phyloP scores from a whole-genome alignment of 2,113 vertebrate species.

The Oncorhynchus nerka region DNA sequence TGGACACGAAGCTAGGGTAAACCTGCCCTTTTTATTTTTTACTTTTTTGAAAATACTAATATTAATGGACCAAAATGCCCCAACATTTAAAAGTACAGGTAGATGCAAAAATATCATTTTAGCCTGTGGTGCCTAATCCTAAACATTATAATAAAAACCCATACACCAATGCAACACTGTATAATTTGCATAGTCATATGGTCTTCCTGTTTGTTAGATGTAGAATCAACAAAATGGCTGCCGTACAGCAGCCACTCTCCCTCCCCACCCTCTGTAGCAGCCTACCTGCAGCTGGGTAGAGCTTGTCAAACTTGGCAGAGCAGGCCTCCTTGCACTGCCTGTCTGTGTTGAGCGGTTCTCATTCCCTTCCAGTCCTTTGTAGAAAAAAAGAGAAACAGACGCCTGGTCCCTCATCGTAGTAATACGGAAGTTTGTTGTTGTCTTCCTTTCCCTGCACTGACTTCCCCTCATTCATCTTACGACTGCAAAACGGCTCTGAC shows the following conservation, averaged over 20 bases:
- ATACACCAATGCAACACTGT: neutral
- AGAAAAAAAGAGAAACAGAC: constrained; percentile 41
- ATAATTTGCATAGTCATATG: neutral
- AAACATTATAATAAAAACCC: neutral
- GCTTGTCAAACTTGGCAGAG: neutral
- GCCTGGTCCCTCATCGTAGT: neutral
- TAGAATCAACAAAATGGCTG: neutral
- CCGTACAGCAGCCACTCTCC: neutral
- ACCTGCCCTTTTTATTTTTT: no score
- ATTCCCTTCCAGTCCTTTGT: constrained; percentile 43
- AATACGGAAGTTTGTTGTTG: constrained; percentile 1
- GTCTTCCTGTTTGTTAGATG: neutral
- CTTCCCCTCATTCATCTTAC: neutral
- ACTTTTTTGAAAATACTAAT: no score
- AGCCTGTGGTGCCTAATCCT: no score
- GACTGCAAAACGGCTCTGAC: constrained; percentile 27
- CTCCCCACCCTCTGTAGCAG: neutral
- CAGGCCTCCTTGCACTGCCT: constrained; percentile 31
- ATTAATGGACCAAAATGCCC: no score
- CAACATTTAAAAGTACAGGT: no score
- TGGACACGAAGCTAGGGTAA: no score
- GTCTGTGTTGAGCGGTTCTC: constrained; percentile 29
- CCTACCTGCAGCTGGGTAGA: constrained; percentile 46
- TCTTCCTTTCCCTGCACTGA: constrained; percentile 5
- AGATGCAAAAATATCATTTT: no score